Evolutionary conservation across 1,140 invertebrate species (phyloP).

Genomic region (Parapsyche elsis): DNA sequence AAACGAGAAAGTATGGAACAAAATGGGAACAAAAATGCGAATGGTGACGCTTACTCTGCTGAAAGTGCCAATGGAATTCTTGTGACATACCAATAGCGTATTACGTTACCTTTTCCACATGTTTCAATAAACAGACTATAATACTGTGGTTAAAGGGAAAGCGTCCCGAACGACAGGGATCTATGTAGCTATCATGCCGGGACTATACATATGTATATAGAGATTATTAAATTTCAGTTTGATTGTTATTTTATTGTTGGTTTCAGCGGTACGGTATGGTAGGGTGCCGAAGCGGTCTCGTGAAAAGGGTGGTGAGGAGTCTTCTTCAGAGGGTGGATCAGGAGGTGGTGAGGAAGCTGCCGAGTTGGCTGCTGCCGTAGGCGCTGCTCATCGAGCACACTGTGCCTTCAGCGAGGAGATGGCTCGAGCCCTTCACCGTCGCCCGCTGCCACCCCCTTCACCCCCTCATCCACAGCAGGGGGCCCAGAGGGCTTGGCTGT

Average conservation of each 20-base stretch:
- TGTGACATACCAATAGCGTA: no score
- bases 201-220: no score
- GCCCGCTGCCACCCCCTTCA: conserved; percentile 71
- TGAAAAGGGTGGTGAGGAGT: conserved; percentile 62
- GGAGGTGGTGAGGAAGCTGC: conserved; percentile 59
- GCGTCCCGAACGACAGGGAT: no score
- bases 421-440: conserved; percentile 62
- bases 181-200: no score
- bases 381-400: conserved; percentile 89
- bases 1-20: no score
- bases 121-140: no score
- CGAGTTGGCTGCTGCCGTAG: conserved; percentile 75
- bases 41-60: no score
- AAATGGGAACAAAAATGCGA: no score
- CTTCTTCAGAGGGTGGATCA: conserved; percentile 57
- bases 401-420: conserved; percentile 93
- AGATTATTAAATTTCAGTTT: no score
- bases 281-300: conserved; percentile 93
- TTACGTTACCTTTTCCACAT: no score
- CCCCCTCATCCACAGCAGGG: conserved; percentile 63
- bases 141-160: no score
- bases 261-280: conserved; percentile 92
- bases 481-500: conserved; percentile 76
- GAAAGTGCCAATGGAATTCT: no score
- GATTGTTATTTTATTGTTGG: background rate